A percentile compares a stretch with the other conserved stretches of the same genome.
These are phyloP conservation scores for Betta splendens DNA, from an alignment of 2,797 vertebrate genomes.

Conservation along the genomic window DNA sequence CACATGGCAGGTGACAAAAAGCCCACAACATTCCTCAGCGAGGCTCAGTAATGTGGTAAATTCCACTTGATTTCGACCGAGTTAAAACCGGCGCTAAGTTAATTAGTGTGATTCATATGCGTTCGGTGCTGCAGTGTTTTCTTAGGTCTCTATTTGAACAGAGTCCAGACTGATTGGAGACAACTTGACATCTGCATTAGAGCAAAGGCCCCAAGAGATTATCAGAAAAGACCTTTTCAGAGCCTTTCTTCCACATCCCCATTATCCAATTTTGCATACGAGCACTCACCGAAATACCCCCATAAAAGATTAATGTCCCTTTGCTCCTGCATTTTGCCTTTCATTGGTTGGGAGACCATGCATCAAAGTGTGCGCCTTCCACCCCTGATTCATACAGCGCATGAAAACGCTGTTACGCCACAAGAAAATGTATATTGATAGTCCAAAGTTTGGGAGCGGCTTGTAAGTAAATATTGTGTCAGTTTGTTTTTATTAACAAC, in stretches of 20 bases:
- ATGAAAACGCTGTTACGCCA: slow-evolving; percentile 77
- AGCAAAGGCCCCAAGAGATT: slow-evolving; percentile 43
- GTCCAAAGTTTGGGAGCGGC: slow-evolving; percentile 80
- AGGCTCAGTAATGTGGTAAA: slow-evolving; percentile 17
- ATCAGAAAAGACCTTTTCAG: slow-evolving; percentile 64
- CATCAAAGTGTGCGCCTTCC: slow-evolving; percentile 76
- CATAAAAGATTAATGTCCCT: slow-evolving; percentile 82
- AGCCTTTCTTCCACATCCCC: slow-evolving; percentile 62
- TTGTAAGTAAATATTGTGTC: slow-evolving; percentile 85
- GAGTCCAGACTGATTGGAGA: slow-evolving; percentile 56
- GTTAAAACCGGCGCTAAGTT: slow-evolving; percentile 12
- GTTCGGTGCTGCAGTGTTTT: slow-evolving; percentile 32
- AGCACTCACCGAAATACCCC: slow-evolving; percentile 77
- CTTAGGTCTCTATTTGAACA: slow-evolving; percentile 47
- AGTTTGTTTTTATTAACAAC: slow-evolving; percentile 86
- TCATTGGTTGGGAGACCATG: slow-evolving; percentile 81
- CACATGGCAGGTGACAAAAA: slow-evolving; percentile 52
- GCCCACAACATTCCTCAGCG: slow-evolving; percentile 19
- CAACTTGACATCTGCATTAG: slow-evolving; percentile 55
- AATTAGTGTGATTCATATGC: slow-evolving; percentile 23
- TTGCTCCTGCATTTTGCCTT: slow-evolving; percentile 74
- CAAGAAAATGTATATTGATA: slow-evolving; percentile 86
- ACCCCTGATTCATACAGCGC: slow-evolving; percentile 76
- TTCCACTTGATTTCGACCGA: slow-evolving; percentile 33
- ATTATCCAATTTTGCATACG: slow-evolving; percentile 80